Evolutionary conservation across 2,113 vertebrate species (phyloP).

Genomic region (Heterotis niloticus): DNA sequence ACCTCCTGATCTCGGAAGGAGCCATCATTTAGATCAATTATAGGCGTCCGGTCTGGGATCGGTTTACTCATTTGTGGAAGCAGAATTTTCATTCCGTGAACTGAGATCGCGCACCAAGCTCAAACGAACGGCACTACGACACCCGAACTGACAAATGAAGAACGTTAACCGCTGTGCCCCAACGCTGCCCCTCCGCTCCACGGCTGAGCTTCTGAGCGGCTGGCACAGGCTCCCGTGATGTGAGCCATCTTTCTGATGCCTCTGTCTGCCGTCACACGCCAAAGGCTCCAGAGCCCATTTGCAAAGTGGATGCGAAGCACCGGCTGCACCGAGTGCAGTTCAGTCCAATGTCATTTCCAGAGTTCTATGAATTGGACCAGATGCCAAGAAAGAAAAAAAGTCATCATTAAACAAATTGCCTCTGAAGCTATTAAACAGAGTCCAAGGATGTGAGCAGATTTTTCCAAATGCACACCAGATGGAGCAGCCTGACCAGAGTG

Average conservation of each 20-base stretch:
- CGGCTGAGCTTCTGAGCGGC: too few relatives aligned
- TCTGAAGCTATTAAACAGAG: slow-evolving; percentile 34
- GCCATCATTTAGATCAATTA: slow-evolving; percentile 50
- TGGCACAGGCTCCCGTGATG: too few relatives aligned
- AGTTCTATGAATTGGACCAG: slow-evolving; percentile 68
- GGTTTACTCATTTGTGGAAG: too few relatives aligned
- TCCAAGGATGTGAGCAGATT: slow-evolving; percentile 67
- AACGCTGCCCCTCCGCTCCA: too few relatives aligned
- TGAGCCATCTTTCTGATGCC: slow-evolving; percentile 45
- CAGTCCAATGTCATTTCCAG: slow-evolving; percentile 71
- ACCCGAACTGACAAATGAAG: too few relatives aligned
- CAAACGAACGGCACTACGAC: too few relatives aligned
- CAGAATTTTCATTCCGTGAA: too few relatives aligned
- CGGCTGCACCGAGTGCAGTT: slow-evolving; percentile 57
- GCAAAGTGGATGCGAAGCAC: slow-evolving; percentile 53
- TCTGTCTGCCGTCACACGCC: slow-evolving; percentile 41
- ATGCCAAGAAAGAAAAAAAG: slow-evolving; percentile 67
- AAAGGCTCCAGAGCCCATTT: slow-evolving; percentile 33
- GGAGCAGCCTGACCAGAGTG: slow-evolving; percentile 52
- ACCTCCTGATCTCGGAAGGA: neutral
- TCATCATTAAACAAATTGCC: slow-evolving; percentile 76
- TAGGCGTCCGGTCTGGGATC: slow-evolving; percentile 59
- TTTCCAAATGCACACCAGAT: slow-evolving; percentile 76
- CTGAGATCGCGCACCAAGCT: too few relatives aligned
- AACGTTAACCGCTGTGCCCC: too few relatives aligned